Evolutionary conservation across 2,113 vertebrate species (phyloP).

Genomic region (Rhizomys pruinosus): DNA sequence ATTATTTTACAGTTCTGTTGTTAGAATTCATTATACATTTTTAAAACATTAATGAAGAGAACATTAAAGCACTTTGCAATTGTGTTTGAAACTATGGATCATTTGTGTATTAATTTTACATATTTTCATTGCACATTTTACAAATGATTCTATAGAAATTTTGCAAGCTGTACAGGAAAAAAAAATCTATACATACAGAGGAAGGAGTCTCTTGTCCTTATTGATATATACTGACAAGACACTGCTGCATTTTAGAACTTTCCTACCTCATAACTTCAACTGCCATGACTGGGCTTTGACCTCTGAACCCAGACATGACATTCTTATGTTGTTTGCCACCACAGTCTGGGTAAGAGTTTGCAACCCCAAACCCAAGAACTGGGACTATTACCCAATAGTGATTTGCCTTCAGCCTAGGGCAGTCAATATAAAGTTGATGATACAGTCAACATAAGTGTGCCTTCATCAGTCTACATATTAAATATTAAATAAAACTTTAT

Average conservation of each 20-base stretch:
- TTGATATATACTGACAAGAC: not conserved
- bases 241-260: not conserved
- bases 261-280: not conserved
- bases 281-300: not conserved
- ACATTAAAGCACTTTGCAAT: not conserved
- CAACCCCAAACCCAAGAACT: not conserved
- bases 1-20: not conserved
- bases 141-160: not conserved
- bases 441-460: not conserved
- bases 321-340: not conserved
- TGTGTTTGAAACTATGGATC: not conserved
- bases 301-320: not conserved
- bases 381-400: not conserved
- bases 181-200: not conserved
- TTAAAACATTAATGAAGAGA: not conserved
- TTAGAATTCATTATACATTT: not conserved
- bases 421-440: not conserved
- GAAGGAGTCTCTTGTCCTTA: not conserved
- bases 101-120: not conserved
- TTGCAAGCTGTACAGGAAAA: not conserved
- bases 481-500: constrained; percentile 32
- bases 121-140: not conserved
- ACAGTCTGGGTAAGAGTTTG: not conserved
- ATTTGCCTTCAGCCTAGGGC: not conserved
- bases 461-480: not conserved